phyloP scores from a whole-genome alignment of 1,140 invertebrate genomes.

The Micrasema minimum region DNA sequence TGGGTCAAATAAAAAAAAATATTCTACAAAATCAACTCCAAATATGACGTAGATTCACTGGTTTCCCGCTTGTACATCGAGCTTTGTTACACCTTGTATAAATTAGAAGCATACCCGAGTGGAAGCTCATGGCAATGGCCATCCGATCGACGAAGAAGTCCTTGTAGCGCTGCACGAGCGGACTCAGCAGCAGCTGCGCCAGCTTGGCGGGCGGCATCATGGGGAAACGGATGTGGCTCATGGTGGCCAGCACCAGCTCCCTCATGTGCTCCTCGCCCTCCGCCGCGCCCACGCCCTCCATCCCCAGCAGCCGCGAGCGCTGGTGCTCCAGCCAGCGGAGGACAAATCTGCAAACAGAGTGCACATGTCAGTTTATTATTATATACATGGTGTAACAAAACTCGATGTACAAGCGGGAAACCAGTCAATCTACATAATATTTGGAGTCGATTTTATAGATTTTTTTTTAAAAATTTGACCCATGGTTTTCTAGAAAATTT shows the following conservation, averaged over 20 bases:
- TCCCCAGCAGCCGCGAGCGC: slow-evolving; percentile 65
- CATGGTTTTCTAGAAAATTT: too few species aligned
- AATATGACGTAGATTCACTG: too few species aligned
- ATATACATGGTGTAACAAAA: too few species aligned
- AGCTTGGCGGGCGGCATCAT: slow-evolving; percentile 92
- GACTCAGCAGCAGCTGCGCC: slow-evolving; percentile 80
- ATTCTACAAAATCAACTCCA: too few species aligned
- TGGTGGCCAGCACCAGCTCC: slow-evolving; percentile 76
- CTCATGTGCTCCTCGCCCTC: slow-evolving; percentile 72
- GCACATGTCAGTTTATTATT: not conserved
- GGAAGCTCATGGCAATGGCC: slow-evolving; percentile 89
- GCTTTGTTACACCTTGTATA: too few species aligned
- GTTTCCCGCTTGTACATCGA: too few species aligned
- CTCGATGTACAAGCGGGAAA: too few species aligned
- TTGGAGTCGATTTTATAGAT: too few species aligned
- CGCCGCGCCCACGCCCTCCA: slow-evolving; percentile 58
- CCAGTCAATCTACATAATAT: too few species aligned
- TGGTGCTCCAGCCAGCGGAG: slow-evolving; percentile 80
- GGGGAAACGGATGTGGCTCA: slow-evolving; percentile 86
- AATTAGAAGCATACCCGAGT: slow-evolving; percentile 78
- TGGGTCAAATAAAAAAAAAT: too few species aligned
- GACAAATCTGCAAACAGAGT: slow-evolving; percentile 72
- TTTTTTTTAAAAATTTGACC: too few species aligned
- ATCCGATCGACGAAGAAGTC: slow-evolving; percentile 90
- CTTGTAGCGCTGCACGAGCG: slow-evolving; percentile 83